Evolutionary conservation across 2,888 invertebrate species (phyloP).

Genomic region (Phortica okadai): DNA sequence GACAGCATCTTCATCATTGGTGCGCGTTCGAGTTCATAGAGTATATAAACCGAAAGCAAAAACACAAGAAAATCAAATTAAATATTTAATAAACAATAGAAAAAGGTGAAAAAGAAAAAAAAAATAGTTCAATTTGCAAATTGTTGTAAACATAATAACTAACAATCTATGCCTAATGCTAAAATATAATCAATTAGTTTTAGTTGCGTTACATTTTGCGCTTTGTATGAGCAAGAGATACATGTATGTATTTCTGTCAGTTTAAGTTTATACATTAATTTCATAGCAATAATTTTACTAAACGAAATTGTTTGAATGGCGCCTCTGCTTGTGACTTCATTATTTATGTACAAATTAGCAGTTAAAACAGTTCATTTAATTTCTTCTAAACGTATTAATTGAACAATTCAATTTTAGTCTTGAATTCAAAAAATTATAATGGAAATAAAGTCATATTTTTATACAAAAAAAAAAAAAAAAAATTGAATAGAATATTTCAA

Average conservation of each 20-base stretch:
- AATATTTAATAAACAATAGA: not conserved
- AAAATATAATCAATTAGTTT: not conserved
- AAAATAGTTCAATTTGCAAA: conserved; percentile 1
- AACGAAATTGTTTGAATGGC: not conserved
- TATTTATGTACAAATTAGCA: conserved; percentile 65
- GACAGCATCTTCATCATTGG: no score
- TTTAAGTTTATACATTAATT: no score
- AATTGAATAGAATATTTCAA: conserved; percentile 48
- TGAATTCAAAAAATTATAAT: conserved; percentile 38
- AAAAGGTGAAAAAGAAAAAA: not conserved
- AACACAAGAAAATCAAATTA: not conserved
- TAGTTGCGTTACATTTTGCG: not conserved
- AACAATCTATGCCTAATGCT: not conserved
- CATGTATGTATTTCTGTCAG: no score
- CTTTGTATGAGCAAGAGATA: no score
- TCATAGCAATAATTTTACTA: no score
- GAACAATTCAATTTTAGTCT: not conserved
- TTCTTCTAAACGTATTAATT: conserved; percentile 42
- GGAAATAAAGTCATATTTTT: conserved; percentile 49
- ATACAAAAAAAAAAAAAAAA: conserved; percentile 38
- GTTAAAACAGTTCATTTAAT: conserved; percentile 48
- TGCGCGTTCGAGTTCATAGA: no score
- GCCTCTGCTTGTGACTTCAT: conserved; percentile 60
- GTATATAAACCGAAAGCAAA: no score
- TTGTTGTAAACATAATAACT: not conserved